Conservation (phyloP, 2,113 vertebrate genomes). For the Hirundichthys speculiger region DNA sequence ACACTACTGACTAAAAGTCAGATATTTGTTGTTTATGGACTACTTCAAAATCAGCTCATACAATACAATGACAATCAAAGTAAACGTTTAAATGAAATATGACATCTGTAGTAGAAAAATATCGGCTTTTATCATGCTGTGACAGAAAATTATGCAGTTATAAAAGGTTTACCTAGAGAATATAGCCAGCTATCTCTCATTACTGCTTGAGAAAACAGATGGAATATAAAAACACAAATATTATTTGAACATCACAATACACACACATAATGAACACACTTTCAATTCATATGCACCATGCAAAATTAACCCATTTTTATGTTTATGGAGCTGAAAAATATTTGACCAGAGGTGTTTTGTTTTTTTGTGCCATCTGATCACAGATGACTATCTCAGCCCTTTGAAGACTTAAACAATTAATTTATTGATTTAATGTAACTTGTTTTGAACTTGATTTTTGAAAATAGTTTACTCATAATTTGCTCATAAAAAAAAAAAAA, state of each 20-base stretch:
- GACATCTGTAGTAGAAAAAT: slow-evolving; percentile 74
- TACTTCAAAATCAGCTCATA: slow-evolving; percentile 4
- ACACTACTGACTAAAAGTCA: slow-evolving; percentile 16
- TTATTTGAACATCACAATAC: slow-evolving; percentile 6
- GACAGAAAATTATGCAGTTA: slow-evolving; percentile 59
- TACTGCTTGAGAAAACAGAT: slow-evolving; percentile 65
- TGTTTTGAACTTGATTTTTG: slow-evolving; percentile 1
- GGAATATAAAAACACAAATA: slow-evolving; percentile 36
- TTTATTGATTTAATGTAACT: neutral
- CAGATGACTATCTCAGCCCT: neutral
- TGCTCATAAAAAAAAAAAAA: no score
- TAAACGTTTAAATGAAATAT: slow-evolving; percentile 35
- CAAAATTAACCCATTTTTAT: neutral
- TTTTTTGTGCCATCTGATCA: neutral
- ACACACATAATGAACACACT: slow-evolving; percentile 33
- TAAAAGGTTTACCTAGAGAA: slow-evolving; percentile 72
- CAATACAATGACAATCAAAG: slow-evolving; percentile 32
- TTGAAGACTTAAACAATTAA: no score
- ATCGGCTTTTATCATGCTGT: slow-evolving; percentile 75
- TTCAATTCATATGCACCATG: slow-evolving; percentile 22
- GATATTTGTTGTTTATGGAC: slow-evolving; percentile 15
- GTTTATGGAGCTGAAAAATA: neutral
- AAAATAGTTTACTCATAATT: neutral
- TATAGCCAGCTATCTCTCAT: slow-evolving; percentile 83
- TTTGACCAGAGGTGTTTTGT: no score